Evolutionary conservation across 2,888 invertebrate genomes (phyloP).

Genomic region (Campoplex capitator): DNA sequence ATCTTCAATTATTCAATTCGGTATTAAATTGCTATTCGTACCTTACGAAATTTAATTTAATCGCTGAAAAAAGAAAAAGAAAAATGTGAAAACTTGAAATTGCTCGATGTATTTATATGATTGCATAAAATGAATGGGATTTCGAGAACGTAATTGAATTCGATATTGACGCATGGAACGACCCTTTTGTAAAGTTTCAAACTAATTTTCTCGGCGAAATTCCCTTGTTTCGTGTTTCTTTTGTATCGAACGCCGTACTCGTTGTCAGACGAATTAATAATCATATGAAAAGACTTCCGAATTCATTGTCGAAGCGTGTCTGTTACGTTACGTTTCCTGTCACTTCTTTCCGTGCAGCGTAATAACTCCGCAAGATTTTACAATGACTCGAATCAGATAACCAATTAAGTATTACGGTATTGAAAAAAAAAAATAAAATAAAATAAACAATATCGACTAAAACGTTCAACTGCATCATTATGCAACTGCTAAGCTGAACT

Average conservation of each 20-base stretch:
- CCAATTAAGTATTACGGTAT: conserved; percentile 9
- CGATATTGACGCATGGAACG: not conserved
- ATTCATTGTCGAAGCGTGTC: not conserved
- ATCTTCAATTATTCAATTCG: conserved; percentile 15
- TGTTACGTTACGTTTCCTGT: conserved; percentile 7
- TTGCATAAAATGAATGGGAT: not conserved
- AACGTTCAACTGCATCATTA: conserved; percentile 37
- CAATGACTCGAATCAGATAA: not conserved
- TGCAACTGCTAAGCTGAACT: conserved; percentile 5
- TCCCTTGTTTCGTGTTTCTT: not conserved
- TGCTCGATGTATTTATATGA: not conserved
- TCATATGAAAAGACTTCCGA: not conserved
- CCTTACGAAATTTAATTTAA: conserved; percentile 2
- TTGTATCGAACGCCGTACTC: no score
- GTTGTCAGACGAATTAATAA: not conserved
- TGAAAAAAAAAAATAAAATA: not conserved
- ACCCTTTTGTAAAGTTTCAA: not conserved
- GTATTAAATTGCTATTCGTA: not conserved
- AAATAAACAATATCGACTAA: not conserved
- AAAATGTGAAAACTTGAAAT: not conserved
- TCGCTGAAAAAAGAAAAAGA: not conserved
- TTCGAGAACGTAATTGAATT: not conserved
- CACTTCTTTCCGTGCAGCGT: not conserved
- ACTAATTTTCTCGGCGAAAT: not conserved
- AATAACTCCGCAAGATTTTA: not conserved